Conservation (phyloP, 1,140 invertebrate species). For the Heliconius congener region DNA sequence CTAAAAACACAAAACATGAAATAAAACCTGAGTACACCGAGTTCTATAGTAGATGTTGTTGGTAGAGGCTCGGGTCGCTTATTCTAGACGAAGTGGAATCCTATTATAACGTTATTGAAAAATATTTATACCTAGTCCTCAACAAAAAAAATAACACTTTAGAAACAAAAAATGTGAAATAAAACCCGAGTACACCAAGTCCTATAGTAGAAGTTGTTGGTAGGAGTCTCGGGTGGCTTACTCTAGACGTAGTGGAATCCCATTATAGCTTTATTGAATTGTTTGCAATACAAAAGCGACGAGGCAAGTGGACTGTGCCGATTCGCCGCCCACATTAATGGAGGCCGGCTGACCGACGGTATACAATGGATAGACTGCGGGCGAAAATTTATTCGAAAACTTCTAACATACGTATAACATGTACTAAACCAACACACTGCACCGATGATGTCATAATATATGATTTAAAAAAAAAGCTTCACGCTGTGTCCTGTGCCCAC, state of each 20-base stretch:
- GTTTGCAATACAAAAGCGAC: slow-evolving; percentile 59
- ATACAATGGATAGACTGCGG: slow-evolving; percentile 27
- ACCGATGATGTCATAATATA: slow-evolving; percentile 20
- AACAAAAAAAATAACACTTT: too few species aligned
- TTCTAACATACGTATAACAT: slow-evolving; percentile 22
- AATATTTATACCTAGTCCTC: too few species aligned
- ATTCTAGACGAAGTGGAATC: slow-evolving; percentile 53
- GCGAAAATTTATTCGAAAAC: slow-evolving; percentile 31
- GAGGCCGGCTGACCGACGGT: slow-evolving; percentile 33
- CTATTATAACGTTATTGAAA: slow-evolving; percentile 71
- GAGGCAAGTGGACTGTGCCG: slow-evolving; percentile 52
- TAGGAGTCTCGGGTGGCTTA: slow-evolving; percentile 56
- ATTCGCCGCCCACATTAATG: slow-evolving; percentile 58
- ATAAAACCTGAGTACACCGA: neutral
- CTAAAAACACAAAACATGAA: too few species aligned
- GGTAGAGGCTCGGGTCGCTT: slow-evolving; percentile 42
- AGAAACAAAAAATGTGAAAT: too few species aligned
- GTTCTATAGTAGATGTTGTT: slow-evolving; percentile 3
- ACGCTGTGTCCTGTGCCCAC: too few species aligned
- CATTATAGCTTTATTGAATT: slow-evolving; percentile 75
- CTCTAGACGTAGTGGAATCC: slow-evolving; percentile 59
- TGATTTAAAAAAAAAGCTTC: neutral
- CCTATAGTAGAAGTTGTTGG: slow-evolving; percentile 4
- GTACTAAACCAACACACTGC: slow-evolving; percentile 11
- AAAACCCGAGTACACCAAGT: neutral